A percentile compares a stretch with the other conserved stretches of the same genome.
phyloP scores from a whole-genome alignment of 2,888 invertebrate species.

The Coecobrya sp. region DNA sequence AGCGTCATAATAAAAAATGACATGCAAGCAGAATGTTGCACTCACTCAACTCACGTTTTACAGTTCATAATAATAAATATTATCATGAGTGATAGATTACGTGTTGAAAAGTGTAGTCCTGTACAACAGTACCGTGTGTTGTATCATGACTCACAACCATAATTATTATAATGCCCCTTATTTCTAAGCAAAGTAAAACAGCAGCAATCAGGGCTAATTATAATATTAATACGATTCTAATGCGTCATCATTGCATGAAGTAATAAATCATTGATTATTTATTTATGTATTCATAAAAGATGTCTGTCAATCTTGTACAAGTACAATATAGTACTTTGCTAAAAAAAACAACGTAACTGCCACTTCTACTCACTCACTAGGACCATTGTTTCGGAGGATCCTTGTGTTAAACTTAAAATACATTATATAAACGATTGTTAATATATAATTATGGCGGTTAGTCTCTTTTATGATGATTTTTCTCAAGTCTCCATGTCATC shows the following conservation, averaged over 20 bases:
- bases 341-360: not conserved
- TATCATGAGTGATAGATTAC: constrained; percentile 20
- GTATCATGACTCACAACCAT: not conserved
- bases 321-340: not conserved
- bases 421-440: not conserved
- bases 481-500: constrained; percentile 21
- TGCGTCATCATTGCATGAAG: not conserved
- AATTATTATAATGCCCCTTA: constrained; percentile 4
- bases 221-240: constrained; percentile 31
- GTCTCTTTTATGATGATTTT: not conserved
- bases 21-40: not conserved
- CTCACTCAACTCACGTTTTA: not conserved
- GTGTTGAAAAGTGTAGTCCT: constrained; percentile 7
- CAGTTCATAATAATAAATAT: too few relatives aligned
- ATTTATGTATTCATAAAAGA: constrained; percentile 38
- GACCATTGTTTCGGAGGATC: not conserved
- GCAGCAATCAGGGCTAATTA: constrained; percentile 45
- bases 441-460: not conserved
- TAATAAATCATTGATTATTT: constrained; percentile 49
- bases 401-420: not conserved
- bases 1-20: not conserved
- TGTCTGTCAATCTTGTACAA: constrained; percentile 3
- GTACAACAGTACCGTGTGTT: not conserved
- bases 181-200: constrained; percentile 19
- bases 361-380: not conserved